Base-by-base conservation (phyloP, 2,888 invertebrate genomes). In the Actias luna region DNA sequence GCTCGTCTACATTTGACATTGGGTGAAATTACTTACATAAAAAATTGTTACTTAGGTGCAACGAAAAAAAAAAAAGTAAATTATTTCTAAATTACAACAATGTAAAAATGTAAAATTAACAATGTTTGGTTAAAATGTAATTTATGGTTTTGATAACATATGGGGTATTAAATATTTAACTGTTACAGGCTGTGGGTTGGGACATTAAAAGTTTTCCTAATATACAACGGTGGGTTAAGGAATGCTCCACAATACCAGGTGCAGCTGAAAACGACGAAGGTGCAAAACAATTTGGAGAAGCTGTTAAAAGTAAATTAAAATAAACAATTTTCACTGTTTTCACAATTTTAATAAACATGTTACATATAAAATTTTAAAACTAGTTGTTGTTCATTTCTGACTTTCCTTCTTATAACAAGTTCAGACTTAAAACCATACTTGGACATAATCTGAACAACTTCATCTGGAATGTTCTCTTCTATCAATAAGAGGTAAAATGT, bases 401-500 rank as follows among this genome's bases (percentile, higher is more conserved):
- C 96, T 88, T 94, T 95, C 75, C 99, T 94, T 69, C 95, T 94
- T 65, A 95, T 88, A 62, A 98, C 92, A 66, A 94, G 90, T 61
- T 92, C 84, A 71, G 94, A 94, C 62, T 82, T 79, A 79, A 96
- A 96, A 42, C 94, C 94, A 60, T 93, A 78, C 29, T 78, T 71
- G 59, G 80, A 70, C 89, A 98, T 94, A 58, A 94, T 87, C 57
- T 89, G 74, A 63, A 94, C 89, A 61, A 98, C 95, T 79, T 96
- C 95, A 46, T 94, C 83, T 42, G 97, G 96, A 83, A 96, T 94
- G 93, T 99, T 99, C 83, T 98, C 98, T 87, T 96, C 95, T 67
- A 99, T 94, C 31, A 97, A 93, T 59, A 99, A 93, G 70, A 99
- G 92, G 86, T 99, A 99, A 85, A 98, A 97, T 2, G 96, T 92